Percentiles rank a stretch among this genome's conserved stretches.
phyloP scores from a whole-genome alignment of 2,797 vertebrate genomes.

The Hydrolagus colliei region DNA sequence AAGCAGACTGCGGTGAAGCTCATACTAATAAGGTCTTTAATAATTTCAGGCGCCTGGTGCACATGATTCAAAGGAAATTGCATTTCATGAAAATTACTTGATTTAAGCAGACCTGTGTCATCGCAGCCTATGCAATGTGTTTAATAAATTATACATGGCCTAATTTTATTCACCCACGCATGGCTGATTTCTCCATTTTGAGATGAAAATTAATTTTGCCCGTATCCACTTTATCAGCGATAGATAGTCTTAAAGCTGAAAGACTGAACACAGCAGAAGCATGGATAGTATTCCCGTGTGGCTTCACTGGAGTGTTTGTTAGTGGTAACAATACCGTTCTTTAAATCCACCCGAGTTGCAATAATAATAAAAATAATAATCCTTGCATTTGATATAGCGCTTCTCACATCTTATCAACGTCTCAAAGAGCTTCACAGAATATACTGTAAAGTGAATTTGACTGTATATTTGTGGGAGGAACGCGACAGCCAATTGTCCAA shows the following conservation, averaged over 20 bases:
- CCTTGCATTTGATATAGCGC: too few species aligned
- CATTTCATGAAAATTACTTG: slow-evolving; percentile 39
- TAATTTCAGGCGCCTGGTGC: slow-evolving; percentile 39
- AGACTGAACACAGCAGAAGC: not conserved
- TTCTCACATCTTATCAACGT: too few species aligned
- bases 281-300: slow-evolving; percentile 12
- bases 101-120: slow-evolving; percentile 32
- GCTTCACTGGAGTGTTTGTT: too few species aligned
- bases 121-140: slow-evolving; percentile 35
- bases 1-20: slow-evolving; percentile 30
- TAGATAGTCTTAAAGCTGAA: slow-evolving; percentile 24
- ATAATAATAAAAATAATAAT: too few species aligned
- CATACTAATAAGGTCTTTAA: slow-evolving; percentile 36
- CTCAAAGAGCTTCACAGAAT: too few species aligned
- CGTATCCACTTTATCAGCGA: slow-evolving; percentile 29
- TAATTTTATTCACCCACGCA: slow-evolving; percentile 35
- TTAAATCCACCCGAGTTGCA: too few species aligned
- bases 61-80: slow-evolving; percentile 39
- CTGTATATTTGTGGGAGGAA: too few species aligned
- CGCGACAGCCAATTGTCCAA: too few species aligned
- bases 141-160: slow-evolving; percentile 36
- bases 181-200: slow-evolving; percentile 35
- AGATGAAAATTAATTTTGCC: slow-evolving; percentile 36
- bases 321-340: too few species aligned
- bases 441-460: too few species aligned